Conservation (phyloP, 2,797 vertebrate genomes). For the Macroramphosus scolopax region DNA sequence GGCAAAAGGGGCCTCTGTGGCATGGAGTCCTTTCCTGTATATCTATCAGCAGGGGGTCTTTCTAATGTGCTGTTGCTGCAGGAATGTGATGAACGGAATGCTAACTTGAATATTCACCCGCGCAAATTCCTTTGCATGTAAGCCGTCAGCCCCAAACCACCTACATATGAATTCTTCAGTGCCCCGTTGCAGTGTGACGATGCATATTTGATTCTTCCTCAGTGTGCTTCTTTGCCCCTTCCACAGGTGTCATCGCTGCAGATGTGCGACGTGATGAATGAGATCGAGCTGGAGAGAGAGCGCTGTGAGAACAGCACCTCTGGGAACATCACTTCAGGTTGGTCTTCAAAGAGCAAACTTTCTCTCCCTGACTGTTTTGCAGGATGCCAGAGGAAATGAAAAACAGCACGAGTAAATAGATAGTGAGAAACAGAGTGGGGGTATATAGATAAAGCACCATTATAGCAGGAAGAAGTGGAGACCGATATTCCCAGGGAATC, state of each 20-base stretch:
- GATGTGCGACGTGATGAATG: conserved; percentile 78
- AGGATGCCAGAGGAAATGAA: conserved; percentile 24
- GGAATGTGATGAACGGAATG: conserved; percentile 10
- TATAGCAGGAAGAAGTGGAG: conserved; percentile 5
- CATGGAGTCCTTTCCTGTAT: conserved; percentile 39
- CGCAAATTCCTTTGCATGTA: conserved; percentile 3
- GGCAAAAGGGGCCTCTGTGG: conserved; percentile 25
- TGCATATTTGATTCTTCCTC: conserved; percentile 6
- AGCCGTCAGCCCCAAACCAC: neutral
- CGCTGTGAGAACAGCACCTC: conserved; percentile 73
- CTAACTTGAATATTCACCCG: conserved; percentile 17
- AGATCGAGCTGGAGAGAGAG: conserved; percentile 76
- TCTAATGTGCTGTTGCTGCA: neutral
- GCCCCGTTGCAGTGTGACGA: neutral
- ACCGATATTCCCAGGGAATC: neutral
- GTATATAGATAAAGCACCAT: conserved; percentile 5
- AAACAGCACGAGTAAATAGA: conserved; percentile 25
- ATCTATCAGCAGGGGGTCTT: conserved; percentile 12
- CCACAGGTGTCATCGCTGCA: conserved; percentile 70
- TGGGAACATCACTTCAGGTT: conserved; percentile 79
- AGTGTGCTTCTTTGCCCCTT: conserved; percentile 27
- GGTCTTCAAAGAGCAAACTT: conserved; percentile 37
- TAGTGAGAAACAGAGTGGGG: conserved; percentile 10
- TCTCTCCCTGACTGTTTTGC: conserved; percentile 14
- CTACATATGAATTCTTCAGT: conserved; percentile 5